phyloP scores from a whole-genome alignment of 2,113 vertebrate genomes.

The Paramisgurnus dabryanus region DNA sequence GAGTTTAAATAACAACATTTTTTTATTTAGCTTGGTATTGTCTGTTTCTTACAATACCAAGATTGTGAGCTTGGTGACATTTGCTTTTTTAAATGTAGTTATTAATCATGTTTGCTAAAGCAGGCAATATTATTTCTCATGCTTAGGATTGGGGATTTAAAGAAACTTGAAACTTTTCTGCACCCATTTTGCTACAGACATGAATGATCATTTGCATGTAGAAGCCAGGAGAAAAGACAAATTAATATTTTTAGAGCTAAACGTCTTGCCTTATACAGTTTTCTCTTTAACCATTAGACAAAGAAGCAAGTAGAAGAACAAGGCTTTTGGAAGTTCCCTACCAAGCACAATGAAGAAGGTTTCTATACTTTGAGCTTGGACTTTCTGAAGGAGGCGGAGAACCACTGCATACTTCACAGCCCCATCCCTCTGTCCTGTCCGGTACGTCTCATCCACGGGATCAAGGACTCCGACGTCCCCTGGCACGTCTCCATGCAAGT shows the following conservation, averaged over 20 bases:
- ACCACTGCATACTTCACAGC: constrained; percentile 79
- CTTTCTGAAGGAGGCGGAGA: constrained; percentile 81
- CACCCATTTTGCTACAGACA: too few relatives aligned
- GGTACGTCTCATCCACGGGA: constrained; percentile 79
- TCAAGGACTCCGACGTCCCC: constrained; percentile 76
- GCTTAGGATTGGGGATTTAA: too few relatives aligned
- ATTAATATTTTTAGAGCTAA: too few relatives aligned
- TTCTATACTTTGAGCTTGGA: constrained; percentile 69
- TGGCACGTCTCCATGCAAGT: constrained; percentile 85
- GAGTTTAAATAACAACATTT: too few relatives aligned
- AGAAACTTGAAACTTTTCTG: too few relatives aligned
- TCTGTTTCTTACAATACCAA: too few relatives aligned
- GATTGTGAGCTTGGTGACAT: neutral
- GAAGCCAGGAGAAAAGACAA: too few relatives aligned
- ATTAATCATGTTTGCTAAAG: neutral
- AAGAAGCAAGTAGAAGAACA: constrained; percentile 79
- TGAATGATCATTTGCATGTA: neutral
- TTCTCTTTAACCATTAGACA: constrained; percentile 57
- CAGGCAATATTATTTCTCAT: too few relatives aligned
- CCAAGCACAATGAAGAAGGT: constrained; percentile 74
- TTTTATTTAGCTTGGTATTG: too few relatives aligned
- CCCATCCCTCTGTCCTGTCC: constrained; percentile 81
- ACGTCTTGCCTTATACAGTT: neutral
- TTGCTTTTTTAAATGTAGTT: neutral
- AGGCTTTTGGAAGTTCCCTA: constrained; percentile 76